phyloP scores from a whole-genome alignment of 2,797 vertebrate genomes.

The Lacerta bilineata region DNA sequence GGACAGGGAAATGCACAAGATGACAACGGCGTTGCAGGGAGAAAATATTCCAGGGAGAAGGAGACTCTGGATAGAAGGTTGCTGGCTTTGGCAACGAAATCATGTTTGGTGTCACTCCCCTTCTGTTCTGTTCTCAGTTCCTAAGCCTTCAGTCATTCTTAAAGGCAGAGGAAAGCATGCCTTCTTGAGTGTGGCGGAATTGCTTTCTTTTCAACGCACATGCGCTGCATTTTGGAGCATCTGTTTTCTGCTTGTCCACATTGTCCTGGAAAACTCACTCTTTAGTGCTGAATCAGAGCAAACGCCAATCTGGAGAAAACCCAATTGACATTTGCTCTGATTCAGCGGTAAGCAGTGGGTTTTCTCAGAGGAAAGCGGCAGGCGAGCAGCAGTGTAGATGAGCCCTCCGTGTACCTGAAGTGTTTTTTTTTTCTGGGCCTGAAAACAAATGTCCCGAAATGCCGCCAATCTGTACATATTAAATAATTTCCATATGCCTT shows the following conservation, averaged over 20 bases:
- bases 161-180: neutral
- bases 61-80: neutral
- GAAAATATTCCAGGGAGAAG: neutral
- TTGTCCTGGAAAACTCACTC: too few species aligned
- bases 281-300: too few species aligned
- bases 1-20: neutral
- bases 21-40: neutral
- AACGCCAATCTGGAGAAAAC: too few species aligned
- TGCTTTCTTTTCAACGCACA: neutral
- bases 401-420: too few species aligned
- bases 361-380: too few species aligned
- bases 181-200: neutral
- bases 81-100: neutral
- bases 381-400: too few species aligned
- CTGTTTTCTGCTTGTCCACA: neutral
- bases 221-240: neutral
- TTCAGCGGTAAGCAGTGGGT: too few species aligned
- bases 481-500: neutral
- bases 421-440: neutral
- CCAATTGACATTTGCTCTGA: too few species aligned
- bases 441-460: neutral
- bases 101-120: neutral
- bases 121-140: neutral
- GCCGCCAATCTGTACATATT: too few species aligned
- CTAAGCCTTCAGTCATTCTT: neutral